Conservation (phyloP, 2,888 invertebrate genomes). For the Eupsilia transversa region DNA sequence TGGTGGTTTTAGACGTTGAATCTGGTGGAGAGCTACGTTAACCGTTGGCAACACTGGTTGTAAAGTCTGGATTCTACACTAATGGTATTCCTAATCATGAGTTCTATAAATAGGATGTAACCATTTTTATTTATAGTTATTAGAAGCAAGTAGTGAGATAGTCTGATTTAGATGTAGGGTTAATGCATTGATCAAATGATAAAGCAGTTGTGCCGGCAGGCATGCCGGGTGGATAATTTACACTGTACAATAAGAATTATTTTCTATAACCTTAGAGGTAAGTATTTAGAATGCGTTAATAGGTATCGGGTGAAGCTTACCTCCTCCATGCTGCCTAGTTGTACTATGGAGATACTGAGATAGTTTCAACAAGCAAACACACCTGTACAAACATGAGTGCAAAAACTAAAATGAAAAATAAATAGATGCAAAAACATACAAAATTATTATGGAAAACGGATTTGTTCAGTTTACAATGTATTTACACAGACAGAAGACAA, state of each 20-base stretch:
- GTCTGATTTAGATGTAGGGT: neutral
- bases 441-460: neutral
- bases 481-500: neutral
- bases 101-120: neutral
- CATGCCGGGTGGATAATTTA: neutral
- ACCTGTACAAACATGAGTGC: conserved; percentile 59
- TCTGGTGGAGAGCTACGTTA: too few relatives aligned
- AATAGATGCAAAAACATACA: conserved; percentile 19
- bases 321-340: conserved; percentile 39
- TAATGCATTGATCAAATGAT: conserved; percentile 1
- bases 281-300: neutral
- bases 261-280: neutral
- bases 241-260: neutral
- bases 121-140: too few relatives aligned
- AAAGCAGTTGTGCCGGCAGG: neutral
- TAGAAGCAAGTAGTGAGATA: neutral
- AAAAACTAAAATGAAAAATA: conserved; percentile 35
- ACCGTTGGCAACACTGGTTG: too few relatives aligned
- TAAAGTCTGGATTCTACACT: neutral
- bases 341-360: conserved; percentile 39
- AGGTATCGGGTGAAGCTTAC: conserved; percentile 32
- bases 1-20: too few relatives aligned
- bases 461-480: neutral
- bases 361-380: conserved; percentile 46
- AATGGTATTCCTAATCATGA: neutral